Conservation (phyloP, 2,797 vertebrate species). For the Falco peregrinus region DNA sequence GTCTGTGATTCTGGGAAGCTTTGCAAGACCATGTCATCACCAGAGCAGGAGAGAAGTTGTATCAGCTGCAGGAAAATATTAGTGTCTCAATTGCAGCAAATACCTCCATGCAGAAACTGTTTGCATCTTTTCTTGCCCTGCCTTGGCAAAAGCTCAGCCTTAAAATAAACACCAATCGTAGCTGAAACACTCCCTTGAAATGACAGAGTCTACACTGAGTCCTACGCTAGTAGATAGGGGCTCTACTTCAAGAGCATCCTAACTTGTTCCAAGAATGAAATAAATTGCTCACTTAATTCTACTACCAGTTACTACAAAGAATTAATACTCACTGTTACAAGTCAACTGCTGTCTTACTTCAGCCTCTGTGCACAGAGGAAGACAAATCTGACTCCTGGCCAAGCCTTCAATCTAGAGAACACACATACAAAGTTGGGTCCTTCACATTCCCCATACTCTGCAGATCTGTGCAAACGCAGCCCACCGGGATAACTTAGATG, state of each 20-base stretch:
- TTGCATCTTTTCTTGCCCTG: background rate
- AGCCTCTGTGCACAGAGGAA: background rate
- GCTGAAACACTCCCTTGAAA: background rate
- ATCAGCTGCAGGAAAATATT: background rate
- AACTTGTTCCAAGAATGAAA: background rate
- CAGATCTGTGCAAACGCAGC: background rate
- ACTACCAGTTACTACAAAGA: background rate
- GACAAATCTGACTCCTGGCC: background rate
- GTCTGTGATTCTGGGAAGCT: slow-evolving; percentile 2
- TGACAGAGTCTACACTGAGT: background rate
- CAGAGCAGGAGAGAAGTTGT: background rate
- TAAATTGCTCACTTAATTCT: background rate
- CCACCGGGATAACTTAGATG: background rate
- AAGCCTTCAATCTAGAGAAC: background rate
- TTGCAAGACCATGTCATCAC: background rate
- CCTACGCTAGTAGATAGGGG: no score
- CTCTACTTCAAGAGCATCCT: background rate
- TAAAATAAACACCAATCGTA: background rate
- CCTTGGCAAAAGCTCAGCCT: background rate
- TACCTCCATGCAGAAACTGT: background rate
- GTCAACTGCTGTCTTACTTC: background rate
- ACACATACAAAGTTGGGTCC: background rate
- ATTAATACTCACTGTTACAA: background rate
- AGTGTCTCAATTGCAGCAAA: background rate
- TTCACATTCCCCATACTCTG: background rate